Evolutionary conservation across 2,888 invertebrate species (phyloP).

Genomic region (Trichopoda pennipes): DNA sequence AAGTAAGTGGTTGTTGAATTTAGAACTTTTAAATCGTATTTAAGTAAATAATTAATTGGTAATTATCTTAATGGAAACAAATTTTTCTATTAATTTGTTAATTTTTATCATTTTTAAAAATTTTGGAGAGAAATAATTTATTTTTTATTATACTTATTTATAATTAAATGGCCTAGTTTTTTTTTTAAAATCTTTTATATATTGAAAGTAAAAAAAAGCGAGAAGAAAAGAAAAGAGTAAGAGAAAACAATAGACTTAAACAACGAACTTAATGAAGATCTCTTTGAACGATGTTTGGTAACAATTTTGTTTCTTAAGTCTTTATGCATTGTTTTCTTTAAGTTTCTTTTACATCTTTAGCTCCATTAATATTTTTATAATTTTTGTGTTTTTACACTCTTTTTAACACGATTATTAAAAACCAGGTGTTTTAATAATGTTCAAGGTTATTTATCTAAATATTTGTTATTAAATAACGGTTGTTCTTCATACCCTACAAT

Average conservation of each 20-base stretch:
- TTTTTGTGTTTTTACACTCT: not conserved
- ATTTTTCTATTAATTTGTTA: not conserved
- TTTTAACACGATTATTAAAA: not conserved
- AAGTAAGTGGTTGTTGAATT: too few species aligned
- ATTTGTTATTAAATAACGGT: not conserved
- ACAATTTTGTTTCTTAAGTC: conserved; percentile 21
- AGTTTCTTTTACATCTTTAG: conserved; percentile 5
- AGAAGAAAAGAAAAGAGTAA: not conserved
- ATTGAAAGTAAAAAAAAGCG: too few species aligned
- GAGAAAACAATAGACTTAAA: conserved; percentile 74
- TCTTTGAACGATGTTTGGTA: not conserved
- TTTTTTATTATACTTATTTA: not conserved
- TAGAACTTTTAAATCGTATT: not conserved
- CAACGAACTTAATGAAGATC: conserved; percentile 65
- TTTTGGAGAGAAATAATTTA: not conserved
- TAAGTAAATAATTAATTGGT: not conserved
- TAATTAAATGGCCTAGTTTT: too few species aligned
- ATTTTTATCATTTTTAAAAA: not conserved
- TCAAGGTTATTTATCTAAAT: conserved; percentile 47
- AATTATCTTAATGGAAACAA: conserved; percentile 38
- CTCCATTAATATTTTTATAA: not conserved
- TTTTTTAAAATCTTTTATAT: too few species aligned
- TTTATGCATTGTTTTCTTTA: not conserved
- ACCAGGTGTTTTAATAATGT: conserved; percentile 14
- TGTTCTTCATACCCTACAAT: conserved; percentile 21